phyloP scores from a whole-genome alignment of 1,140 invertebrate species.

The Brachionus angularis region DNA sequence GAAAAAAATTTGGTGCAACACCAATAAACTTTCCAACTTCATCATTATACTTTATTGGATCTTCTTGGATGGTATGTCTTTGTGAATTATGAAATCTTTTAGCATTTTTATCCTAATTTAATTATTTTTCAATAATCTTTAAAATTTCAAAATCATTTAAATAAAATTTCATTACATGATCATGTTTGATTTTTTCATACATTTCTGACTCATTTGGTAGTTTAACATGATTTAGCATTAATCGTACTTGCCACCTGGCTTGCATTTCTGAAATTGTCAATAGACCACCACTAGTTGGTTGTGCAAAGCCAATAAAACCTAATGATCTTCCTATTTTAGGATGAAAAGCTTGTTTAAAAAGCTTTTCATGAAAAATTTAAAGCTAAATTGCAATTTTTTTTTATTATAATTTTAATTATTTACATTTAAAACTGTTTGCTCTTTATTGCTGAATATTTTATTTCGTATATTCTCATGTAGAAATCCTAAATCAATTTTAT shows the following conservation, averaged over 20 bases:
- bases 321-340: conserved; percentile 50
- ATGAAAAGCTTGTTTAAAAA: conserved; percentile 55
- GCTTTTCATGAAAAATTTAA: conserved; percentile 47
- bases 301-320: conserved; percentile 55
- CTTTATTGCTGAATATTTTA: conserved; percentile 47
- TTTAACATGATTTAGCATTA: conserved; percentile 48
- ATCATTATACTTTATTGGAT: conserved; percentile 54
- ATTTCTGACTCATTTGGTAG: conserved; percentile 49
- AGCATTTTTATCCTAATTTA: conserved; percentile 18
- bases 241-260: conserved; percentile 51
- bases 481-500: conserved; percentile 55
- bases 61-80: conserved; percentile 54
- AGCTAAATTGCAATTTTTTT: neutral
- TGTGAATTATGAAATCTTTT: conserved; percentile 49
- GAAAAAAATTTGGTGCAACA: conserved; percentile 49
- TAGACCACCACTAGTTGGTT: conserved; percentile 54
- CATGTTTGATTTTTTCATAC: conserved; percentile 48
- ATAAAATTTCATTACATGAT: conserved; percentile 38
- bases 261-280: conserved; percentile 55
- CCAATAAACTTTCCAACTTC: conserved; percentile 51
- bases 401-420: neutral
- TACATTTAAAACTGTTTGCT: conserved; percentile 50
- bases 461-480: conserved; percentile 48
- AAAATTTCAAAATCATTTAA: neutral
- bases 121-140: neutral